phyloP scores from a whole-genome alignment of 2,113 vertebrate genomes.

The Cricetomys ansorgei region DNA sequence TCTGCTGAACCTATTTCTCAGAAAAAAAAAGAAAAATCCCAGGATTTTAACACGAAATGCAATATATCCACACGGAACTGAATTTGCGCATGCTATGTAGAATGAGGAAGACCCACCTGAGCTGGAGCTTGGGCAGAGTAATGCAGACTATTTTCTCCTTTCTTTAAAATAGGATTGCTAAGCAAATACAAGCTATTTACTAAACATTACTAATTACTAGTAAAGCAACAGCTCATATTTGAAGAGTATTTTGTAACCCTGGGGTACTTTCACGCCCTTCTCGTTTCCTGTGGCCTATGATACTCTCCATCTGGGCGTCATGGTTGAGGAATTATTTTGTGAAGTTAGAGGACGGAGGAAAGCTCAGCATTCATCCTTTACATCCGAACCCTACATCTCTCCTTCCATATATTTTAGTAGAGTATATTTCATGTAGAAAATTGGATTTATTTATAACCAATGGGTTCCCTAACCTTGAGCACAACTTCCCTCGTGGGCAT shows the following conservation, averaged over 20 bases:
- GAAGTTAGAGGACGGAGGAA: neutral
- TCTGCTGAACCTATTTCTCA: neutral
- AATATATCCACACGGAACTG: neutral
- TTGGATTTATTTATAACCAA: conserved; percentile 37
- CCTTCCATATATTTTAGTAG: neutral
- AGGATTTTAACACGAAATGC: neutral
- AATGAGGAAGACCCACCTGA: neutral
- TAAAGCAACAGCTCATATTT: neutral
- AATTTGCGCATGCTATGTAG: neutral
- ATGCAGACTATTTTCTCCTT: neutral
- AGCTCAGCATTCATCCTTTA: neutral
- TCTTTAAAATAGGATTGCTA: neutral
- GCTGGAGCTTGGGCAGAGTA: neutral
- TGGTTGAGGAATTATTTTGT: neutral
- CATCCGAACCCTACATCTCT: neutral
- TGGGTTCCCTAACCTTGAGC: neutral
- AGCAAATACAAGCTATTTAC: neutral
- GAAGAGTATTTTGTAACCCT: conserved; percentile 33
- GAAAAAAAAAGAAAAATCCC: neutral
- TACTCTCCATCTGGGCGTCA: neutral
- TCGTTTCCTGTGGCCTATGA: neutral
- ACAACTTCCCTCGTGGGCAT: neutral
- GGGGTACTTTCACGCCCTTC: neutral
- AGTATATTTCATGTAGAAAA: conserved; percentile 18
- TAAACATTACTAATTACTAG: neutral